Conservation (phyloP, 2,113 vertebrate genomes). For the Platichthys stellatus region DNA sequence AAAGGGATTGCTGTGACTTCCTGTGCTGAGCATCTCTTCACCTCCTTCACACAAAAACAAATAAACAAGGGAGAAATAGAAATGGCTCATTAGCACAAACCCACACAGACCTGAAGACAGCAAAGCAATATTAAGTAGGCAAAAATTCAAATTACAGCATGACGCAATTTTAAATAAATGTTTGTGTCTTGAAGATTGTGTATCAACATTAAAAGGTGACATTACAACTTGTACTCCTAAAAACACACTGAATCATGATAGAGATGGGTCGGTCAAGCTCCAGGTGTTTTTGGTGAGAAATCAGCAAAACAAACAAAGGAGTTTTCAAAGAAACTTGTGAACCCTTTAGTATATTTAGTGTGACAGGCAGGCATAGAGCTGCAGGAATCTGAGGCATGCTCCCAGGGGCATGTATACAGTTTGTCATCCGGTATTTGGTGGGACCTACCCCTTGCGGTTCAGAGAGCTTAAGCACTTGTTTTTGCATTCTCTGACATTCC, state of each 20-base stretch:
- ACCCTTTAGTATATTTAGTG: neutral
- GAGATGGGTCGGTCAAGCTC: no score
- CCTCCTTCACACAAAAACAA: slow-evolving; percentile 53
- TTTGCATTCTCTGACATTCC: slow-evolving; percentile 96
- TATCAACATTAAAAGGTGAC: no score
- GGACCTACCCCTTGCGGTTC: slow-evolving; percentile 91
- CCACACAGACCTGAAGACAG: neutral
- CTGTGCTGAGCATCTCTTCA: slow-evolving; percentile 73
- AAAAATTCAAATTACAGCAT: no score
- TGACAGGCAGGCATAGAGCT: neutral
- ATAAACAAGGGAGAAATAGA: neutral
- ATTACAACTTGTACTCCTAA: no score
- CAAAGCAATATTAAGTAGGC: neutral
- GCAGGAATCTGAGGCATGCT: neutral
- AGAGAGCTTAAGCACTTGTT: slow-evolving; percentile 90
- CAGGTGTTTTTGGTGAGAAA: no score
- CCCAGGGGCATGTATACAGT: neutral
- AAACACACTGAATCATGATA: neutral
- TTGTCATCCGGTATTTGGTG: neutral
- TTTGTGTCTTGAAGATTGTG: neutral
- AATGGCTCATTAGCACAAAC: neutral
- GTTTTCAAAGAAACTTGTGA: neutral
- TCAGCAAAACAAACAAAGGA: neutral
- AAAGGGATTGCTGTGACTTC: slow-evolving; percentile 70
- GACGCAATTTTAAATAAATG: neutral